Percentiles rank a stretch among this genome's conserved stretches.
Conservation (phyloP, 2,113 vertebrate species). For the Calidris pygmaea region DNA sequence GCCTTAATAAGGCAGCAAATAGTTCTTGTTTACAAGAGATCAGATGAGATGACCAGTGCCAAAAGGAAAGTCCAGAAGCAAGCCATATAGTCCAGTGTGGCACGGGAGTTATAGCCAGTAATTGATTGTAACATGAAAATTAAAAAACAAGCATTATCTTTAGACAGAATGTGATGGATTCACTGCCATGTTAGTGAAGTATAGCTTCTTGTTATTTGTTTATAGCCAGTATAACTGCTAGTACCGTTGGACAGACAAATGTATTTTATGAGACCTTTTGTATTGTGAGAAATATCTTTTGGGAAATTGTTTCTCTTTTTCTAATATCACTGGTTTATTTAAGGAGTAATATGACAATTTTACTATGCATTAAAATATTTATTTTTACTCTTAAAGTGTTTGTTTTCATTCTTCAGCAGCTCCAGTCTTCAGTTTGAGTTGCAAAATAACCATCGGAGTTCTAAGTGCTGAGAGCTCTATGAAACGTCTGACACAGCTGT, state of each 20-base stretch:
- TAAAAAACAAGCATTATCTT: neutral
- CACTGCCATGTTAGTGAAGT: neutral
- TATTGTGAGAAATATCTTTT: neutral
- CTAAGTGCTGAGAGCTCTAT: neutral
- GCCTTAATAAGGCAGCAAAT: slow-evolving; percentile 10
- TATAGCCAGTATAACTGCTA: neutral
- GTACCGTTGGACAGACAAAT: neutral
- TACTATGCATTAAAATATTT: slow-evolving; percentile 44
- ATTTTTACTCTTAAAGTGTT: neutral
- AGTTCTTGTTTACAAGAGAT: neutral
- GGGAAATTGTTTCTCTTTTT: neutral
- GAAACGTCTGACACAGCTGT: neutral
- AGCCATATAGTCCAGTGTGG: fast-evolving
- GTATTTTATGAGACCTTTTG: neutral
- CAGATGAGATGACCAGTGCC: neutral
- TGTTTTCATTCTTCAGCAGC: neutral
- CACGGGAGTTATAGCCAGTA: neutral
- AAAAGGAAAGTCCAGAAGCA: neutral
- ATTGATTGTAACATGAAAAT: neutral
- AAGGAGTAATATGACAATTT: neutral
- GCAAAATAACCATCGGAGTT: neutral
- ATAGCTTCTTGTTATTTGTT: neutral
- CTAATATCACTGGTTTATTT: neutral
- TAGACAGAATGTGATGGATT: neutral
- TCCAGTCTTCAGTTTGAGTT: neutral